Evolutionary conservation across 2,888 invertebrate genomes (phyloP), one percentile per base, ranked within the genome.

Genomic region (Escarpia spicata): DNA sequence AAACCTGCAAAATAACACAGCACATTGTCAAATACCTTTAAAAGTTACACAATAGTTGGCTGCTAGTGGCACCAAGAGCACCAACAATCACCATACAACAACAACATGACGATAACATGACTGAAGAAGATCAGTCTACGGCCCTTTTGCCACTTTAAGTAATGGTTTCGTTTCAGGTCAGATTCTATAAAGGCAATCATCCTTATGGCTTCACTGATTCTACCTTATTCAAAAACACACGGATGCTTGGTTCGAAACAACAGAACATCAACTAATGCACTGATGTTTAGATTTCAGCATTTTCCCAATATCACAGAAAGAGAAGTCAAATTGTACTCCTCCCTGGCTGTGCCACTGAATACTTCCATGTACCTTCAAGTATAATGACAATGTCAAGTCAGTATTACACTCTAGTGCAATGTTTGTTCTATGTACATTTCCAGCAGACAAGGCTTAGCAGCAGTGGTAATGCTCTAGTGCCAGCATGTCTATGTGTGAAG

Each of bases 1-100:
- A n/a, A 75, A 75, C 75, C 75, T 75, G 75, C 75, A 75, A 75
- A 75, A 75, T 75, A 75, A 75, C 75, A 75, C 75, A 75, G 75
- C 75, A 75, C 75, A 75, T 75, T 19, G 75, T 75, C 75, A 75
- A 75, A 75, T 75, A 75, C 26, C 75, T 75, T 37, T 75, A 75
- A 75, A 75, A 75, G 75, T 75, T 75, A 26, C 26, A 75, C 75
- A 75, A 75, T 75, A 75, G 75, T 75, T 52, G 4, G 52, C 52
- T 52, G 9, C 52, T 12, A 52, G 52, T 15, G 15, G 15, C 52
- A 52, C 52, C 8, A 52, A 52, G 19, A 75, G 75, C 26, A 75
- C 75, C 75, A 75, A 26, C 75, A 75, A 3, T 75, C 26, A 26
- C 26, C 26, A 26, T 75, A 75, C 75, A 75, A 26, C 75, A 75